Conservation (phyloP, 2,113 vertebrate species). For the Bungarus multicinctus region DNA sequence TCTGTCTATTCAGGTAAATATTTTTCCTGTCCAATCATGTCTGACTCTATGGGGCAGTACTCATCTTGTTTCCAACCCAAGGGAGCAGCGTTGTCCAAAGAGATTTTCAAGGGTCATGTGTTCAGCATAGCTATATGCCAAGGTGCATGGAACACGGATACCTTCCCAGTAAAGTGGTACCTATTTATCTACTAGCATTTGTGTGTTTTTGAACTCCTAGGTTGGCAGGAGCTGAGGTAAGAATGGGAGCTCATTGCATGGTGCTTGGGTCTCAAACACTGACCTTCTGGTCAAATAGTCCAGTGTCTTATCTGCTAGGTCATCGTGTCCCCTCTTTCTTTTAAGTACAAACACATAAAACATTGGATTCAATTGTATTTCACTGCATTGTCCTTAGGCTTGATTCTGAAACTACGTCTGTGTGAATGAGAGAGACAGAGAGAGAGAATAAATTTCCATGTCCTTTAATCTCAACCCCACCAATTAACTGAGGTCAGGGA, state of each 20-base stretch:
- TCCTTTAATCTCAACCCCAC: neutral
- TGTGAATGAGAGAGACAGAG: neutral
- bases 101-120: too few relatives aligned
- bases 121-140: too few relatives aligned
- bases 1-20: too few relatives aligned
- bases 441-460: neutral
- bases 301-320: neutral
- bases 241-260: neutral
- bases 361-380: neutral
- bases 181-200: too few relatives aligned
- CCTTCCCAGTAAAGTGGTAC: too few relatives aligned
- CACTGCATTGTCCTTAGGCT: neutral
- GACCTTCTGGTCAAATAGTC: neutral
- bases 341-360: neutral
- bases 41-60: too few relatives aligned
- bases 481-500: neutral
- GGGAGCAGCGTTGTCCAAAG: too few relatives aligned
- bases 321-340: neutral
- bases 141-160: too few relatives aligned
- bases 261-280: neutral
- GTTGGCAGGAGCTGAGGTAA: too few relatives aligned
- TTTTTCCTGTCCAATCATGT: too few relatives aligned
- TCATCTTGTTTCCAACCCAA: too few relatives aligned
- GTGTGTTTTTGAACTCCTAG: too few relatives aligned
- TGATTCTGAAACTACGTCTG: neutral